A percentile compares a stretch with the other conserved stretches of the same genome.
These are phyloP conservation scores for Craseonycteris thonglongyai DNA, from an alignment of 2,113 vertebrate species.

Conservation along the genomic window DNA sequence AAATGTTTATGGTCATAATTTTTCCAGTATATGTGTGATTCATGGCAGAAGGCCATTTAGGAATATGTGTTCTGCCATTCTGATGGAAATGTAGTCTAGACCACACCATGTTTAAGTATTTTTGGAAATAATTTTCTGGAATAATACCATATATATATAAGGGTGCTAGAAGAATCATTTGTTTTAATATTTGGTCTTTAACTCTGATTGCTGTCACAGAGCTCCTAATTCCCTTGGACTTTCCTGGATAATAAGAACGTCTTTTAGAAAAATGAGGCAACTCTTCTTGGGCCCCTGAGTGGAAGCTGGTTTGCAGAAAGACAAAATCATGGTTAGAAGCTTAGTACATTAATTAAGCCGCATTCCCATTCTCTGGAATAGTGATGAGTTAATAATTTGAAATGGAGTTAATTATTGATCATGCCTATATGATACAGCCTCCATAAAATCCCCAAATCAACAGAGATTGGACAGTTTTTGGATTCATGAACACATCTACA, in stretches of 20 bases:
- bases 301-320: not conserved
- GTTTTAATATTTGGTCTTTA: not conserved
- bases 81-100: not conserved
- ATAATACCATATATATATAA: not conserved
- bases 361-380: not conserved
- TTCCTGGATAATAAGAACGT: not conserved
- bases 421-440: not conserved
- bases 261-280: not conserved
- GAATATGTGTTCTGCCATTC: not conserved
- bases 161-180: not conserved
- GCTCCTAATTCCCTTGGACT: not conserved
- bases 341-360: not conserved
- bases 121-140: not conserved
- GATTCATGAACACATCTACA: not conserved
- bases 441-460: not conserved
- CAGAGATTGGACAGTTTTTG: not conserved
- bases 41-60: not conserved
- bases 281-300: not conserved
- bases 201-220: not conserved
- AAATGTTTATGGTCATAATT: not conserved
- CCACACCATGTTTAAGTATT: not conserved
- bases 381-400: no score
- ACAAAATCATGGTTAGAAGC: not conserved
- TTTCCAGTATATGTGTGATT: not conserved
- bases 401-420: not conserved